Evolutionary conservation across 2,113 vertebrate genomes (phyloP).

Genomic region (Corythaeola cristata): DNA sequence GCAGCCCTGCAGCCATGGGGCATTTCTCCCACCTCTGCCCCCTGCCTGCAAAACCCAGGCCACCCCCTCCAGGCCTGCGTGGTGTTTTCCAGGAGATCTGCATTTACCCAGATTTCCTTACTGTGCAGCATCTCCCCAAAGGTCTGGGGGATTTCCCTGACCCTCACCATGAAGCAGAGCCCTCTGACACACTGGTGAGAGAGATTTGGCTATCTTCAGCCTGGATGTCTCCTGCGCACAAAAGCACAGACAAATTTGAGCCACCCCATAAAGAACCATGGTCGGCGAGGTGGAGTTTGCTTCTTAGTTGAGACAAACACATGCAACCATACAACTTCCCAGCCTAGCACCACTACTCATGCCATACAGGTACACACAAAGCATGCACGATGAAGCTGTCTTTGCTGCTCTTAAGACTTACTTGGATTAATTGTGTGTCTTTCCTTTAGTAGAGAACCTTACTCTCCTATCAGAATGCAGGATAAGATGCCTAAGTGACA

Average conservation of each 20-base stretch:
- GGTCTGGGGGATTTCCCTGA: too few relatives aligned
- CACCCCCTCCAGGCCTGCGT: rapidly evolving
- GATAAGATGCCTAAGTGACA: background rate
- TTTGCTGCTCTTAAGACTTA: background rate
- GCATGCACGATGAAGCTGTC: background rate
- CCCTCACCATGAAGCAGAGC: background rate
- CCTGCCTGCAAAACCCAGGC: background rate
- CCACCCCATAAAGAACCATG: background rate
- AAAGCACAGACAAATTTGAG: background rate
- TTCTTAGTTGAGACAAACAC: background rate
- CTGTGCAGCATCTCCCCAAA: background rate
- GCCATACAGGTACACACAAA: background rate
- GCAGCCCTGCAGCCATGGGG: rapidly evolving
- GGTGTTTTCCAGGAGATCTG: background rate
- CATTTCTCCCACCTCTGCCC: background rate
- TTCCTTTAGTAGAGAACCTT: background rate
- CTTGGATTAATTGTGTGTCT: background rate
- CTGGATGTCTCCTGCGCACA: background rate
- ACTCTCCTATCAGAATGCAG: background rate
- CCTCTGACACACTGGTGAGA: background rate
- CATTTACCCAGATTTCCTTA: background rate
- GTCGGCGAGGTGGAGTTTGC: background rate
- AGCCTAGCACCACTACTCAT: background rate
- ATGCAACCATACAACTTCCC: background rate
- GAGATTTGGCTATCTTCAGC: background rate